Base-by-base conservation (phyloP, 2,113 vertebrate genomes). In the Megaleporinus macrocephalus region DNA sequence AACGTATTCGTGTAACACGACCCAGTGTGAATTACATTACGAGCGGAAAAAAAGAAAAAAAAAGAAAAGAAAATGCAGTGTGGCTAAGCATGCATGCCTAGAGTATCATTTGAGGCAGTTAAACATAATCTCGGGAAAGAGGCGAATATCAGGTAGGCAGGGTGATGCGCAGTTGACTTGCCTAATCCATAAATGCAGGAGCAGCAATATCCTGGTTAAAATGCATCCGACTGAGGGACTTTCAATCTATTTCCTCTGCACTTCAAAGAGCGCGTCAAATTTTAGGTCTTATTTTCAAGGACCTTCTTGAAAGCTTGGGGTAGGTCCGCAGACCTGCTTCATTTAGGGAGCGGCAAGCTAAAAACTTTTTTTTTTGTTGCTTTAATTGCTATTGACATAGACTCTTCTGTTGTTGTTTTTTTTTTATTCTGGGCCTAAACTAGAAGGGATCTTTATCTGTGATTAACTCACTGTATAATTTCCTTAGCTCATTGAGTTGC, bases 401-500 rank as follows among this genome's bases (percentile, higher is more conserved):
- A 36, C 12, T 65, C 18, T 30, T 5, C 30, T 49, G 62, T 81
- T 55, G 76, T 44, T 59, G n/a, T n/a, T n/a, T n/a, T n/a, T n/a
- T n/a, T n/a, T n/a, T n/a, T n/a, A n/a, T 41, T 30, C 62, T 69
- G 36, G 47, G 41, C 44, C 55, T 69, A 18, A 61, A 70, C 69
- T 53, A 22, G 53, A 29, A 78, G 63, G n/a, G 63, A 82, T 82
- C 55, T 71, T 79, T 71, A 79, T 85, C 76, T 30, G 75, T 82
- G 79, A 85, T 81, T 81, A 84, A 81, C 83, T 73, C 41, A 47
- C 62, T 26, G 53, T 55, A 75, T 65, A 51, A 83, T 71, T 83
- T 57, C 81, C 79, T 79, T 61, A 49, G 65, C 55, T 76, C 57
- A 63, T 53, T 80, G 44, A 83, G 75, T 83, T 80, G 76, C 83